A percentile compares a stretch with the other conserved stretches of the same genome.
Conservation (phyloP, 1,140 invertebrate species). For the Leptopilina boulardi region DNA sequence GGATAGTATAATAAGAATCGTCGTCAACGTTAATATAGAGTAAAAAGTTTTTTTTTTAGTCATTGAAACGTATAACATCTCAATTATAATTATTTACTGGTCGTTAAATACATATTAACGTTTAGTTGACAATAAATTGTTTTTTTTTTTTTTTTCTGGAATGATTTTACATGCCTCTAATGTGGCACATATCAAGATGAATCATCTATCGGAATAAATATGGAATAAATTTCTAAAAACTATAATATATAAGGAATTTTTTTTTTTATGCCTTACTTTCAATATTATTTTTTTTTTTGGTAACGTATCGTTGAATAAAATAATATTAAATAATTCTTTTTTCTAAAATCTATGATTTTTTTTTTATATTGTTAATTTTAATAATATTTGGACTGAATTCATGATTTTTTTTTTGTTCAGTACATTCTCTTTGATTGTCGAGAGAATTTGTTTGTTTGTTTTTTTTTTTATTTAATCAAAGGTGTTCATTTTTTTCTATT, state of each 20-base stretch:
- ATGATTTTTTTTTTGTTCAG: too few species aligned
- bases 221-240: neutral
- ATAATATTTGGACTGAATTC: too few species aligned
- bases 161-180: conserved; percentile 23
- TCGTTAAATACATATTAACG: conserved; percentile 9
- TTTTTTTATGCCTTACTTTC: neutral
- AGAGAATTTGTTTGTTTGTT: too few species aligned
- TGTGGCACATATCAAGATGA: neutral
- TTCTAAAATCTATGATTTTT: too few species aligned
- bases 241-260: neutral
- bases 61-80: conserved; percentile 32
- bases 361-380: too few species aligned
- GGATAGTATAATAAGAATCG: conserved; percentile 33
- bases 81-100: conserved; percentile 5
- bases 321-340: too few species aligned
- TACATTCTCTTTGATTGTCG: too few species aligned
- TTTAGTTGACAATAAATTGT: neutral
- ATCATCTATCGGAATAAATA: conserved; percentile 6
- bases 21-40: conserved; percentile 30
- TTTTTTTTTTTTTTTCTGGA: neutral
- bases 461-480: too few species aligned
- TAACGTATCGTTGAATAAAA: too few species aligned
- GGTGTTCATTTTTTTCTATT: too few species aligned
- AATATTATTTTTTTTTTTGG: too few species aligned
- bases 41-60: neutral